These are phyloP conservation scores for Eupithecia dodoneata DNA, from an alignment of 2,888 invertebrate species.

Conservation along the genomic window DNA sequence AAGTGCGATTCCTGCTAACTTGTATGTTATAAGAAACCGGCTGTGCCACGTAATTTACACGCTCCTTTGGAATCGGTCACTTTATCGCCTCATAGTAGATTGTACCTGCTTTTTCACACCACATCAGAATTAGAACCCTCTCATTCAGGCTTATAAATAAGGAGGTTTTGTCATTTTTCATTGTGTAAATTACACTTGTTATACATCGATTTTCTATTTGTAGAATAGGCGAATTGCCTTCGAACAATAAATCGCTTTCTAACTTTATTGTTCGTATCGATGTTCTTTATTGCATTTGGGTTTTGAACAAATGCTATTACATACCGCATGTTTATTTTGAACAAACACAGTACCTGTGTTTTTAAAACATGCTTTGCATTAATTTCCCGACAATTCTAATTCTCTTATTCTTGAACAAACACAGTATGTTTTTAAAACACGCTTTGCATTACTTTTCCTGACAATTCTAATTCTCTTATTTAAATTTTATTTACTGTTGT, in stretches of 20 bases:
- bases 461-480: neutral
- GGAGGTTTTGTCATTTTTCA: neutral
- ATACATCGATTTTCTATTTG: slow-evolving; percentile 10
- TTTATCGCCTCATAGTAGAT: neutral
- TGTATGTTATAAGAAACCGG: neutral
- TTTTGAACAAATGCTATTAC: neutral
- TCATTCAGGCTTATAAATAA: neutral
- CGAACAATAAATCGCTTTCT: neutral
- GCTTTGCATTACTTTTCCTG: neutral
- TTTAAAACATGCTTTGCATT: neutral
- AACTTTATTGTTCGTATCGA: neutral
- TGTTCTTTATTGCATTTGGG: neutral
- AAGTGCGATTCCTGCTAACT: neutral
- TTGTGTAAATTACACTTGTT: neutral
- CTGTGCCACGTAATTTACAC: neutral
- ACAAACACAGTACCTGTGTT: neutral
- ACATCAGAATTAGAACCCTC: neutral
- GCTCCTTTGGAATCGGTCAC: neutral
- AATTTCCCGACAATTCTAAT: neutral
- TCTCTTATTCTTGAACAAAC: neutral
- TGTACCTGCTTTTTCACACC: neutral
- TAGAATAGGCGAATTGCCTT: neutral
- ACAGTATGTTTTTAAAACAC: neutral
- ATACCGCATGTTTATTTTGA: neutral
- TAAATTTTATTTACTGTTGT: neutral